Percentiles rank a stretch among this genome's conserved stretches.
Conservation (phyloP, 2,797 vertebrate species). For the Tokudaia tokunoshimensis region DNA sequence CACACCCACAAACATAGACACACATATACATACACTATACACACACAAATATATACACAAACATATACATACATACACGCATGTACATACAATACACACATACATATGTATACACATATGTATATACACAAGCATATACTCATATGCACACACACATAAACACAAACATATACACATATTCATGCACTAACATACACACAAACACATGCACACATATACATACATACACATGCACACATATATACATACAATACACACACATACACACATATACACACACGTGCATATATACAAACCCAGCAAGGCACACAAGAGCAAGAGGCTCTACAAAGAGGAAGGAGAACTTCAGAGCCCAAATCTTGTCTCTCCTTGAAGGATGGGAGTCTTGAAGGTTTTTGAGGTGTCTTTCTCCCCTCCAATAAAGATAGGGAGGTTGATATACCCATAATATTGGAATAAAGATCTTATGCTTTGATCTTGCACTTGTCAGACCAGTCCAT, state of each 20-base stretch:
- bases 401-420: background rate
- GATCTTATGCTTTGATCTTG: background rate
- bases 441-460: background rate
- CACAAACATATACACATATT: too few species aligned
- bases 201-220: too few species aligned
- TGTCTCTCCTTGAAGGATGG: background rate
- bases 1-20: background rate
- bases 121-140: accelerated
- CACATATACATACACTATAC: too few species aligned
- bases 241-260: background rate
- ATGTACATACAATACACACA: too few species aligned
- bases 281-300: background rate
- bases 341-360: background rate
- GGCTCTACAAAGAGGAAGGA: background rate
- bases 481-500: background rate
- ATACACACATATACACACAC: too few species aligned
- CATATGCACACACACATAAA: too few species aligned
- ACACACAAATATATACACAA: background rate
- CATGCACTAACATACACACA: too few species aligned
- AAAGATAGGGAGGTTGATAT: background rate
- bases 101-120: too few species aligned
- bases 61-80: too few species aligned
- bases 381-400: background rate
- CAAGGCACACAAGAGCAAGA: background rate
- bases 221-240: background rate